phyloP scores from a whole-genome alignment of 2,797 vertebrate species.

The Acanthurus lineatus region DNA sequence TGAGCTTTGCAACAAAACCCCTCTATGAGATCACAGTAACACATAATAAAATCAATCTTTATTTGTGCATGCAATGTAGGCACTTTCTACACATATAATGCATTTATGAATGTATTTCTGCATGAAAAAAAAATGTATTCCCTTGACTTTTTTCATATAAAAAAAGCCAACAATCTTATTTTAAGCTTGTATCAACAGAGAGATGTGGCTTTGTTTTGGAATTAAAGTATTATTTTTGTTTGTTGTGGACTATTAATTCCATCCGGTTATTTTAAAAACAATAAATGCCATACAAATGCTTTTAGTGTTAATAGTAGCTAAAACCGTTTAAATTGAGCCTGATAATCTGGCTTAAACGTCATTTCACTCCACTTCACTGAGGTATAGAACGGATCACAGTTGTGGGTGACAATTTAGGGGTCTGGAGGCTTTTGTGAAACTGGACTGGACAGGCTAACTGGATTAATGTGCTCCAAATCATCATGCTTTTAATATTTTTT shows the following conservation, averaged over 20 bases:
- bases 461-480: not conserved
- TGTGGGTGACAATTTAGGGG: constrained; percentile 3
- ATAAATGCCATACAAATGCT: not conserved
- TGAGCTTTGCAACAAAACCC: constrained; percentile 64
- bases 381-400: constrained; percentile 1
- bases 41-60: constrained; percentile 58
- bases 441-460: not conserved
- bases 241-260: not conserved
- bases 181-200: not conserved
- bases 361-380: constrained; percentile 11
- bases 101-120: constrained; percentile 8
- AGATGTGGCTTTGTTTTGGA: not conserved
- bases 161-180: not conserved
- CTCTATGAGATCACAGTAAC: constrained; percentile 56
- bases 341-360: not conserved
- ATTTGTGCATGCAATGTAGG: constrained; percentile 34
- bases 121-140: not conserved
- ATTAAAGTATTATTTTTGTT: not conserved
- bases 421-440: not conserved
- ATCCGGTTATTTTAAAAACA: not conserved
- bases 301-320: not conserved
- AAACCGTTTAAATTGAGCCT: not conserved
- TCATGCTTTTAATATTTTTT: not conserved
- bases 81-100: constrained; percentile 18
- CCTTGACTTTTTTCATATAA: not conserved